Base-by-base conservation (phyloP, 53 echinoderm and acorn worm genomes). In the Henricia sp. region DNA sequence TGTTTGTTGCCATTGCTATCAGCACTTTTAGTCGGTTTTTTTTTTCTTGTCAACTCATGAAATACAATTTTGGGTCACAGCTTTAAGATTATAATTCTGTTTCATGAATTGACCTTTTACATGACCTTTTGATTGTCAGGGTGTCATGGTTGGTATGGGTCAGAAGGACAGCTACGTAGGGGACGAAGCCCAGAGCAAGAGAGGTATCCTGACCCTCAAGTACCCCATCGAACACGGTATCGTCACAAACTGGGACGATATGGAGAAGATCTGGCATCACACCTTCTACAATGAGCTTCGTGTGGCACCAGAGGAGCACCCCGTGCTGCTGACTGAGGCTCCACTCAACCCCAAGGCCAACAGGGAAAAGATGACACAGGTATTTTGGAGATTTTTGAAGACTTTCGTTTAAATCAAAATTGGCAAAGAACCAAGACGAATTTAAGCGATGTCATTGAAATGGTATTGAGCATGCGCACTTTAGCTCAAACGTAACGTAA, bases 251-350 rank as follows among this genome's bases (percentile, higher is more conserved):
- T 96, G 97, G 97, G 97, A 96, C 83, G 97, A 96, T 85, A 96
- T 96, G 97, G 97, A 96, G 92, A 96, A 96, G 87, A 96, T 96
- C 94, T 96, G 97, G 97, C 97, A 96, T 94, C 97, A 96, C 86
- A 96, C 97, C 90, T 96, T 96, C 97, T 96, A 96, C 94, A 96
- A 96, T 67, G 97, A 96, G 67, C 82, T 96, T 70, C 94, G 97
- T 92, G 97, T 96, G 40, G 97, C 97, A 52, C 97, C 97, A 74
- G 97, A 96, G 83, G 97, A 96, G 84, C 97, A 96, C 71, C 97
- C 97, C 50, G 97, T 94, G 26, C 94, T 96, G 38, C 84, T 96
- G 57, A 96, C 97, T 23, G 97, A 96, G 70, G 97, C 97, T 70
- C 97, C 97, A 72, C 92, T 96, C 69, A 96, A 96, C 92, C 97